phyloP scores from a whole-genome alignment of 2,797 vertebrate species.

The Crenuchus spilurus region DNA sequence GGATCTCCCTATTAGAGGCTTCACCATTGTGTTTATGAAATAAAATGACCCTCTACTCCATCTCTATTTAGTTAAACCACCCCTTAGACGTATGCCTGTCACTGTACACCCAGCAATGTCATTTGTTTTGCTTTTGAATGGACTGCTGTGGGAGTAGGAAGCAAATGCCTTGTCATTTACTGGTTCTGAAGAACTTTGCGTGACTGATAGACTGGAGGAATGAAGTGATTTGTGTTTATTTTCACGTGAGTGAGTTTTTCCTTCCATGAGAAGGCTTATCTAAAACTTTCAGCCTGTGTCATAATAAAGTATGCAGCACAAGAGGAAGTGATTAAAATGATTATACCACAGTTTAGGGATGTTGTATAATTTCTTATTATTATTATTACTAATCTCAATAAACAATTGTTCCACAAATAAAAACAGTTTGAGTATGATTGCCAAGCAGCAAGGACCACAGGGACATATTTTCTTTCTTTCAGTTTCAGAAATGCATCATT shows the following conservation, averaged over 20 bases:
- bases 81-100: conserved; percentile 18
- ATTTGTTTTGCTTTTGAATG: conserved; percentile 39
- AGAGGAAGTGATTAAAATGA: too few relatives aligned
- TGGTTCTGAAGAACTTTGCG: conserved; percentile 16
- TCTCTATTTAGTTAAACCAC: conserved; percentile 24
- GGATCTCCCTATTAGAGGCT: not conserved
- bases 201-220: conserved; percentile 8
- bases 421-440: too few relatives aligned
- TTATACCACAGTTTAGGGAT: too few relatives aligned
- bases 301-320: too few relatives aligned
- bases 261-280: conserved; percentile 42
- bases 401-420: too few relatives aligned
- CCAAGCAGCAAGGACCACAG: too few relatives aligned
- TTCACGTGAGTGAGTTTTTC: conserved; percentile 29
- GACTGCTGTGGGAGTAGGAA: conserved; percentile 14
- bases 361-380: too few relatives aligned
- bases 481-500: too few relatives aligned
- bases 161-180: not conserved
- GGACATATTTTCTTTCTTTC: too few relatives aligned
- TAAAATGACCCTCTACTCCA: conserved; percentile 13
- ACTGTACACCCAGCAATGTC: conserved; percentile 9
- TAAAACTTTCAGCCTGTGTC: conserved; percentile 38
- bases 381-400: too few relatives aligned
- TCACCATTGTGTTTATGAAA: conserved; percentile 30
- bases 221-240: not conserved